Evolutionary conservation across 2,797 vertebrate genomes (phyloP), one percentile per base, ranked within the genome.

Genomic region (Epinephelus malabaricus): DNA sequence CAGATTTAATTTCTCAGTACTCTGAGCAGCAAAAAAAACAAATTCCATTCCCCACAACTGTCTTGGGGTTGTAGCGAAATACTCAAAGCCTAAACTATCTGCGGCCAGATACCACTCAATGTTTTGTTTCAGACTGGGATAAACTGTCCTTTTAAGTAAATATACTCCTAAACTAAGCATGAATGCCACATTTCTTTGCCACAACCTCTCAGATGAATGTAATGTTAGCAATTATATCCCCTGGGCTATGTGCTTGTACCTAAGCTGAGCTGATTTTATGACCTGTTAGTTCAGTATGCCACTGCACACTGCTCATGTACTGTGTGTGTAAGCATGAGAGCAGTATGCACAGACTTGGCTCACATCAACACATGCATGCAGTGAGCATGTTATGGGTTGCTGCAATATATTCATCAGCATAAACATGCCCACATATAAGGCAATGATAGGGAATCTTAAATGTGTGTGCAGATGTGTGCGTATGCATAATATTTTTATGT

Each of bases 41-140:
- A 63, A 60, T 38, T 59, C 17, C 49, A 45, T 8, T 50, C 11
- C 19, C 30, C n/a, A 25, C 47, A 43, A 45, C 63, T 70, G 49
- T 74, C 21, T 73, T 23, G 21, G 11, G 56, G 1, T 38, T 23
- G 25, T 30, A 8, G 34, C 30, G 58, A 23, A 80, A 49, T 64
- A 51, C 17, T 50, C 38, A 45, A 68, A 68, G 56, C 18, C 19
- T 21, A 50, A 73, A 73, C 60, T 69, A 69, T 69, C 15, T 56
- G 34, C 50, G 56, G 23, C 25, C n/a, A 34, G 2, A 50, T 46
- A 49, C 12, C 1, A 43, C 4, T 34, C 6, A 4, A 43, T 43
- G 40, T n/a, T 46, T 59, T 51, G 55, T 27, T 45, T 19, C 7
- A 15, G 6, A 40, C 54, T 40, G n/a, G 49, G 19, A n/a, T 40